Conservation (phyloP, 53 echinoderm and acorn worm genomes). For the Echinometra lucunter region DNA sequence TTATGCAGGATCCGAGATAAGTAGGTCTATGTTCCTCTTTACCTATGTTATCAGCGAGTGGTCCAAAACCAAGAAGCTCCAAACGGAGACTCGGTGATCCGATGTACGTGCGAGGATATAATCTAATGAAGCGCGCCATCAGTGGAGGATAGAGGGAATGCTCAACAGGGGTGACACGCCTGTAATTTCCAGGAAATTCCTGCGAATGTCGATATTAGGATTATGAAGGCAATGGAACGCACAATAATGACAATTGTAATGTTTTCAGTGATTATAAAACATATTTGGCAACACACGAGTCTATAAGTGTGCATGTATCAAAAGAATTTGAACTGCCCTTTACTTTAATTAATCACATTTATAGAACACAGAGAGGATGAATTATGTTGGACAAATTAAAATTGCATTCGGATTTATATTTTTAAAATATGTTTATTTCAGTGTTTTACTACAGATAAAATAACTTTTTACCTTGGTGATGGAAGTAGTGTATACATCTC, state of each 20-base stretch:
- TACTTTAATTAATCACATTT: too few relatives aligned
- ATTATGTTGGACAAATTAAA: background rate
- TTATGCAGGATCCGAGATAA: too few relatives aligned
- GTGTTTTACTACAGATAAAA: background rate
- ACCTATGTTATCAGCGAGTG: conserved; percentile 2
- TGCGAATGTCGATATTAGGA: background rate
- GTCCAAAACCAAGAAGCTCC: background rate
- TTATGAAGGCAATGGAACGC: background rate
- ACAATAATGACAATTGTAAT: background rate
- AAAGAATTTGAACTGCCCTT: too few relatives aligned
- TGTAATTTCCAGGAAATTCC: background rate
- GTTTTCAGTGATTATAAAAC: too few relatives aligned
- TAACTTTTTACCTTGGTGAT: background rate
- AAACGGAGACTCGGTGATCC: background rate
- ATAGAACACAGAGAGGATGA: too few relatives aligned
- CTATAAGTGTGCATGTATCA: background rate
- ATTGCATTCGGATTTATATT: background rate
- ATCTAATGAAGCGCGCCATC: background rate
- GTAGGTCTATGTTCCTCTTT: too few relatives aligned
- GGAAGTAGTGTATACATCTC: background rate
- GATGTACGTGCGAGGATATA: background rate
- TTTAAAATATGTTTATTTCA: background rate
- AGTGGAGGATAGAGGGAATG: background rate
- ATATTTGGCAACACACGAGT: background rate
- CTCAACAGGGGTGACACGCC: background rate